Conservation (phyloP, 2,888 invertebrate genomes). For the Crepidodera aurea region DNA sequence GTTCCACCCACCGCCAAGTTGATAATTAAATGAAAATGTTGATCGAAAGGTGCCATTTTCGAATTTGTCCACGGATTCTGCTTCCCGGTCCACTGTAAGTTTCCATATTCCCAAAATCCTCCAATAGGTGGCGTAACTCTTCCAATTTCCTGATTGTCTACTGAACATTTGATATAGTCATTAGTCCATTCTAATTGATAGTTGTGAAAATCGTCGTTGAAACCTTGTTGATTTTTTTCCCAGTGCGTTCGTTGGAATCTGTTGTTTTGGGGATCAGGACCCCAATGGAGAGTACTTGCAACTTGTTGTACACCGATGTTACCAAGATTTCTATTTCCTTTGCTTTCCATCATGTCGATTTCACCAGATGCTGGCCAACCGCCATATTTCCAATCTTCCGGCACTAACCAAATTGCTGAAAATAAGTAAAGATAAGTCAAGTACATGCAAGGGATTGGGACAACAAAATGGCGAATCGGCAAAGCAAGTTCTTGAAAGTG, state of each 20-base stretch:
- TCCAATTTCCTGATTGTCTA: constrained; percentile 66
- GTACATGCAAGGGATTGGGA: no score
- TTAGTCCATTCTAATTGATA: constrained; percentile 75
- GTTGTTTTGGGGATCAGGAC: constrained; percentile 67
- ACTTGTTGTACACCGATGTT: constrained; percentile 68
- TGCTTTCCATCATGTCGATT: constrained; percentile 74
- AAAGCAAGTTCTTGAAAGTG: no score
- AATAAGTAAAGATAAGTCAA: constrained; percentile 54
- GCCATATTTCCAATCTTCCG: constrained; percentile 70
- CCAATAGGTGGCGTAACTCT: constrained; percentile 64
- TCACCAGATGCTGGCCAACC: constrained; percentile 77
- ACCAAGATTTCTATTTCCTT: constrained; percentile 66
- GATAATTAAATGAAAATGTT: constrained; percentile 72
- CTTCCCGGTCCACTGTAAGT: constrained; percentile 63
- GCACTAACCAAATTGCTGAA: constrained; percentile 74
- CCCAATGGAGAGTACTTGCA: constrained; percentile 73
- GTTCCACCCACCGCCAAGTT: constrained; percentile 67
- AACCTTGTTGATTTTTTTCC: constrained; percentile 56
- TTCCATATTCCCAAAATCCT: constrained; percentile 74
- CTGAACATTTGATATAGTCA: constrained; percentile 63
- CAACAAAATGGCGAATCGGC: no score
- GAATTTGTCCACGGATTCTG: constrained; percentile 66
- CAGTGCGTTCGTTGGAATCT: constrained; percentile 63
- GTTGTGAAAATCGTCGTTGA: constrained; percentile 68
- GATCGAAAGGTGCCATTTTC: constrained; percentile 74